phyloP scores from a whole-genome alignment of 2,888 invertebrate genomes.

The Sicus ferrugineus region DNA sequence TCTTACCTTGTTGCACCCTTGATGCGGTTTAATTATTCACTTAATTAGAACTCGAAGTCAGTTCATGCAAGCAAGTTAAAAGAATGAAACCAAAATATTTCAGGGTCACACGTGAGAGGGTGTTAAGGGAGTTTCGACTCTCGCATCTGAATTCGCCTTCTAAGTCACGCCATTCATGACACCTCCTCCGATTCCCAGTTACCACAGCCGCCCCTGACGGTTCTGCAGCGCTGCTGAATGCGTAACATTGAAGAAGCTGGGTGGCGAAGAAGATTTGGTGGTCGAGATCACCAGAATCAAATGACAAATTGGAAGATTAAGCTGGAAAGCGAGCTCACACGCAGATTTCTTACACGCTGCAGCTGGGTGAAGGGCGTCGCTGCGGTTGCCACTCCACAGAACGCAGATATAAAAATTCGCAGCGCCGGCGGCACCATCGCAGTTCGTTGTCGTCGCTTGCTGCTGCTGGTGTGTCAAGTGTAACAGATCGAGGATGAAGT shows the following conservation, averaged over 20 bases:
- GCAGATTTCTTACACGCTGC: constrained; percentile 35
- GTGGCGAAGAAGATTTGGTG: too few relatives aligned
- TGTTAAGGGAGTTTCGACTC: too few relatives aligned
- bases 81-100: too few relatives aligned
- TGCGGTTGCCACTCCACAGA: constrained; percentile 23
- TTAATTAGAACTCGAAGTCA: neutral
- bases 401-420: constrained; percentile 40
- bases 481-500: neutral
- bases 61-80: neutral
- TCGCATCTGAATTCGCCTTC: too few relatives aligned
- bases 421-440: neutral
- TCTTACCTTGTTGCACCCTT: constrained; percentile 7
- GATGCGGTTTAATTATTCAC: neutral
- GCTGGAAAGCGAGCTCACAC: constrained; percentile 37
- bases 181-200: too few relatives aligned
- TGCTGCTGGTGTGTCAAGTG: constrained; percentile 27
- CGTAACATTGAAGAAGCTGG: too few relatives aligned
- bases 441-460: constrained; percentile 33
- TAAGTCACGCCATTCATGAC: too few relatives aligned
- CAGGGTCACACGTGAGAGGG: neutral
- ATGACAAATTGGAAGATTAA: constrained; percentile 1
- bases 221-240: too few relatives aligned
- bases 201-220: too few relatives aligned
- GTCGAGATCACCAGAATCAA: neutral
- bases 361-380: neutral